phyloP scores from a whole-genome alignment of 1,140 invertebrate genomes.

The Halictus rubicundus region DNA sequence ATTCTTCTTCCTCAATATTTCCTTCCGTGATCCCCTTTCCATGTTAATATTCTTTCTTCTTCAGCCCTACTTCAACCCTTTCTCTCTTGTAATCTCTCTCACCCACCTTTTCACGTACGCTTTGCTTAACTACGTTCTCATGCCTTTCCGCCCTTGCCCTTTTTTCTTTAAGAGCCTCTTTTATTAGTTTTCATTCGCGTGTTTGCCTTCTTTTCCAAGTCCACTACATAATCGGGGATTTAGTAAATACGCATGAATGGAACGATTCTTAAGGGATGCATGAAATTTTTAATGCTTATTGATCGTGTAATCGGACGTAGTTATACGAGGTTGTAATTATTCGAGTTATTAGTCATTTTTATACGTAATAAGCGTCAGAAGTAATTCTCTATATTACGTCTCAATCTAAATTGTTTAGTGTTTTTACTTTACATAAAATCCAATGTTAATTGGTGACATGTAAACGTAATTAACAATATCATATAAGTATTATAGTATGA shows the following conservation, averaged over 20 bases:
- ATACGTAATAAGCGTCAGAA: not conserved
- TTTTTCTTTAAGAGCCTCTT: not conserved
- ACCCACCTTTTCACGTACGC: not conserved
- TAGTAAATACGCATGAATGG: not conserved
- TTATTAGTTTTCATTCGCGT: not conserved
- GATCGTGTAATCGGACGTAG: not conserved
- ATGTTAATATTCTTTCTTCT: not conserved
- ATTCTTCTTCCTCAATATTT: not conserved
- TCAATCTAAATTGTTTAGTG: too few relatives aligned
- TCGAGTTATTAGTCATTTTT: not conserved
- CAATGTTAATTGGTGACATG: too few relatives aligned
- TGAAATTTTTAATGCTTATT: not conserved
- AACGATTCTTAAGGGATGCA: not conserved
- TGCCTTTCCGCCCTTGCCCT: not conserved
- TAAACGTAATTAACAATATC: not conserved
- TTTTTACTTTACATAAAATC: too few relatives aligned
- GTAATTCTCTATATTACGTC: not conserved
- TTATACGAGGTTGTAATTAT: not conserved
- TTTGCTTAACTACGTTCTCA: not conserved
- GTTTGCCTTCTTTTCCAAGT: not conserved
- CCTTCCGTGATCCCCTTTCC: slow-evolving; percentile 2
- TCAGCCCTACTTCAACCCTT: not conserved
- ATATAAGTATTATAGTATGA: not conserved
- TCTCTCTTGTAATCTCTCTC: not conserved
- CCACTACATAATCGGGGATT: not conserved